Evolutionary conservation across 2,888 invertebrate species (phyloP).

Genomic region (Thecocarcelia acutangulata): DNA sequence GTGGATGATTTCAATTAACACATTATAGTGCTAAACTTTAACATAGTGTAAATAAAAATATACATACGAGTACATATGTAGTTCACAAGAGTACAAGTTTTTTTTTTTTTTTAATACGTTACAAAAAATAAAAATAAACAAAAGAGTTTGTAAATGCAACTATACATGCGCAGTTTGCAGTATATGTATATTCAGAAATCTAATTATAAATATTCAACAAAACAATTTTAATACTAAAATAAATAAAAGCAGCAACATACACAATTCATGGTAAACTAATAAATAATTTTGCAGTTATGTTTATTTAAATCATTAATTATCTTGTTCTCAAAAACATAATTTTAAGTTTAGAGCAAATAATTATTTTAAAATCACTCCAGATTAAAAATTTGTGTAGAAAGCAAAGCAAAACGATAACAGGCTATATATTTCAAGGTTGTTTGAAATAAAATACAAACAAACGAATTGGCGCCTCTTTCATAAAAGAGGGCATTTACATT

Average conservation of each 20-base stretch:
- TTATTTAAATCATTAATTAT: not conserved
- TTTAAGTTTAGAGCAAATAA: no score
- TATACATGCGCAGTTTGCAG: slow-evolving; percentile 7
- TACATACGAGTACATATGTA: no score
- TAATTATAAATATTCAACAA: slow-evolving; percentile 20
- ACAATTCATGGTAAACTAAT: slow-evolving; percentile 1
- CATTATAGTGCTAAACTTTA: slow-evolving; percentile 5
- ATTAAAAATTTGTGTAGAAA: not conserved
- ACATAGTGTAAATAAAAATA: not conserved
- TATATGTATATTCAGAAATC: not conserved
- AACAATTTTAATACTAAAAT: slow-evolving; percentile 1
- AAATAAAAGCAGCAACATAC: not conserved
- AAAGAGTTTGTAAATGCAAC: not conserved
- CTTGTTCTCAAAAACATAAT: not conserved
- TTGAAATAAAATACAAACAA: no score
- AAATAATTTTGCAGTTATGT: not conserved
- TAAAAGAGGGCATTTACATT: no score
- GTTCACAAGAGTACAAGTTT: no score
- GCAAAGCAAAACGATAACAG: no score
- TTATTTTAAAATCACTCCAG: no score
- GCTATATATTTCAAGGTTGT: not conserved
- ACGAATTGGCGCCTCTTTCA: no score
- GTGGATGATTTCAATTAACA: slow-evolving; percentile 5
- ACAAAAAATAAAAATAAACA: no score
- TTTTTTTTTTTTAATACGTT: no score